These are phyloP conservation scores for Melanostigma gelatinosum DNA, from an alignment of 2,113 vertebrate genomes.

Conservation along the genomic window DNA sequence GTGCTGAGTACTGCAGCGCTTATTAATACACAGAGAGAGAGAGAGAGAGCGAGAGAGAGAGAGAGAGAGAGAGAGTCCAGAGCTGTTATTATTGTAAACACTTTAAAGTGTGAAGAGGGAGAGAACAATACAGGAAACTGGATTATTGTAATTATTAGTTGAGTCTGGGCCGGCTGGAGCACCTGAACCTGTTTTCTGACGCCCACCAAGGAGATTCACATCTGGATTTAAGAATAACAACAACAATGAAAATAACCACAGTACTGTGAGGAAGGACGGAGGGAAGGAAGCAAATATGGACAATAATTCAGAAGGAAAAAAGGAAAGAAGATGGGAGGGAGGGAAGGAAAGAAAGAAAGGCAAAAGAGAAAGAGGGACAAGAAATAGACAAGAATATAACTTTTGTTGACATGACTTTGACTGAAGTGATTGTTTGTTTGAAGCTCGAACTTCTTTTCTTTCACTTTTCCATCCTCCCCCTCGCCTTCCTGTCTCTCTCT, in stretches of 20 bases:
- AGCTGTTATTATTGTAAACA: constrained; percentile 76
- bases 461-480: neutral
- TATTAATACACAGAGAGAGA: constrained; percentile 79
- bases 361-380: no score
- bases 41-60: constrained; percentile 32
- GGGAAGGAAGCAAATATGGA: no score
- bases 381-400: neutral
- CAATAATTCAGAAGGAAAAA: no score
- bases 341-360: no score
- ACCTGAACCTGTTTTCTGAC: constrained; percentile 25
- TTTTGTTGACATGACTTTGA: neutral
- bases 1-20: constrained; percentile 75
- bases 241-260: constrained; percentile 45
- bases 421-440: neutral
- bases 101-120: constrained; percentile 62
- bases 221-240: constrained; percentile 45
- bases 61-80: constrained; percentile 60
- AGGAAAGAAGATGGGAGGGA: no score
- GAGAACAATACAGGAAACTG: constrained; percentile 64
- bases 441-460: neutral
- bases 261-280: neutral
- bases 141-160: constrained; percentile 78
- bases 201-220: neutral
- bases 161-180: constrained; percentile 48
- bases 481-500: neutral